phyloP scores from a whole-genome alignment of 1,140 invertebrate species.

The Zeugodacus cucurbitae region DNA sequence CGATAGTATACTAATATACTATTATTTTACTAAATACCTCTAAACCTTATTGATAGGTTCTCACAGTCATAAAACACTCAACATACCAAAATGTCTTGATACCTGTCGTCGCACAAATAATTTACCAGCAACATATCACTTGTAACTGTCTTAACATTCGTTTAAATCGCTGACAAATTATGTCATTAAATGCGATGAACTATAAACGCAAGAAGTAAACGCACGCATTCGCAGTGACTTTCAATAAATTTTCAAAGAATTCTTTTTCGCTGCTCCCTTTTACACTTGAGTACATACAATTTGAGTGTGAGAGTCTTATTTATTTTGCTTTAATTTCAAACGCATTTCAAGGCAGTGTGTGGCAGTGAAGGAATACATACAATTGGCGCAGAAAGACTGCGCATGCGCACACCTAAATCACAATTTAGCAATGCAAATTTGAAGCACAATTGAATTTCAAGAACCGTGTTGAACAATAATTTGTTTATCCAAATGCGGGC shows the following conservation, averaged over 20 bases:
- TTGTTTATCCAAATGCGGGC: not conserved
- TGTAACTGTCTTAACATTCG: not conserved
- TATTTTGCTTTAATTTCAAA: not conserved
- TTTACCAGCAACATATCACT: not conserved
- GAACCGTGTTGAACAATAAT: not conserved
- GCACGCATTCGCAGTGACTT: not conserved
- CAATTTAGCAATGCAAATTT: constrained; percentile 7
- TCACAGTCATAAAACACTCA: not conserved
- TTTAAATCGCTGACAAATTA: constrained; percentile 1
- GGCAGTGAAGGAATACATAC: not conserved
- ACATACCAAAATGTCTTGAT: not conserved
- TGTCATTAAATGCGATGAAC: not conserved
- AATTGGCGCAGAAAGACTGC: not conserved
- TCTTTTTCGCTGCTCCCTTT: too few species aligned
- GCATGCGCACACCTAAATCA: constrained; percentile 20
- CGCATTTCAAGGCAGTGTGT: not conserved
- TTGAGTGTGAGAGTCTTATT: not conserved
- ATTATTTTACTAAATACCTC: too few species aligned
- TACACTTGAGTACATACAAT: too few species aligned
- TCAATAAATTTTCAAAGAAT: not conserved
- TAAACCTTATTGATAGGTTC: too few species aligned
- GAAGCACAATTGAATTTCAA: not conserved
- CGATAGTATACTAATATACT: too few species aligned
- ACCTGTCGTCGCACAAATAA: not conserved
- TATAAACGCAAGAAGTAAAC: not conserved